Evolutionary conservation across 2,888 invertebrate species (phyloP).

Genomic region (Silvanus unidentatus): DNA sequence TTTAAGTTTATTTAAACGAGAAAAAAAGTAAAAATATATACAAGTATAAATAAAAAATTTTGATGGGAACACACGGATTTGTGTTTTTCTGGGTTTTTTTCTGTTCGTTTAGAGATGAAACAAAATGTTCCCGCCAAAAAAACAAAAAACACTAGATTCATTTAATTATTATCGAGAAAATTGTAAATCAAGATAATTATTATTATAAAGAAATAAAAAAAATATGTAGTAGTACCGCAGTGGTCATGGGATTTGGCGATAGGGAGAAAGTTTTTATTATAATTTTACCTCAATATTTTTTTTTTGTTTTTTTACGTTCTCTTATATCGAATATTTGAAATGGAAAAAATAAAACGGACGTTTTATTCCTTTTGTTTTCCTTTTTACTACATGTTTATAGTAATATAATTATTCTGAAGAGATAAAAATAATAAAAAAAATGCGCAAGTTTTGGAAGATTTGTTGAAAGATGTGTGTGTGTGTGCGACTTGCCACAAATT

Average conservation of each 20-base stretch:
- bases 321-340: background rate
- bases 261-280: conserved; percentile 43
- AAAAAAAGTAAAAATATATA: background rate
- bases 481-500: no score
- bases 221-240: conserved; percentile 42
- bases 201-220: conserved; percentile 35
- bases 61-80: no score
- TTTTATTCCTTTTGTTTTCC: conserved; percentile 18
- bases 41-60: conserved; percentile 7
- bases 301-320: conserved; percentile 24
- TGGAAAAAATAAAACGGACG: no score
- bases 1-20: conserved; percentile 20
- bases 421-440: no score
- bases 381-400: conserved; percentile 37
- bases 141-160: no score
- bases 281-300: conserved; percentile 43
- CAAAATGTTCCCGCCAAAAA: background rate
- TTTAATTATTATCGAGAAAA: no score
- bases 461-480: no score
- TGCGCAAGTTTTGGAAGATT: no score
- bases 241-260: conserved; percentile 45
- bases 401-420: no score
- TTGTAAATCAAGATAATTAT: no score
- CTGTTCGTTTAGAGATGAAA: no score
- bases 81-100: no score